These are phyloP conservation scores for Drosophila nr. fundita DNA, from an alignment of 2,888 invertebrate genomes.

Conservation along the genomic window DNA sequence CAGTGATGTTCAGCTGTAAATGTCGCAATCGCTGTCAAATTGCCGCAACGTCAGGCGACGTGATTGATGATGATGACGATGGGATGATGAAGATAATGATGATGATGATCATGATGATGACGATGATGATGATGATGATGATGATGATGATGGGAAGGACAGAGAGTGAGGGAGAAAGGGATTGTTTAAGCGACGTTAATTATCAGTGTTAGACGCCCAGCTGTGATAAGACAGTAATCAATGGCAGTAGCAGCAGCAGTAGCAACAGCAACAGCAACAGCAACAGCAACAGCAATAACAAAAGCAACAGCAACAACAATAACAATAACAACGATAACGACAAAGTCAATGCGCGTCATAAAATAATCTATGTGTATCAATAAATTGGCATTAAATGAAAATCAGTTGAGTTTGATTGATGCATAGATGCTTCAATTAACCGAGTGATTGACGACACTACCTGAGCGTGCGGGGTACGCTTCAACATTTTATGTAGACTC, in stretches of 20 bases:
- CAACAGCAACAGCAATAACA: constrained; percentile 16
- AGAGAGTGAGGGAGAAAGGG: neutral
- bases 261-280: constrained; percentile 11
- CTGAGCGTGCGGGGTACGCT: neutral
- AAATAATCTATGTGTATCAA: constrained; percentile 57
- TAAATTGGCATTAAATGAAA: constrained; percentile 54
- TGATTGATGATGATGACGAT: constrained; percentile 73
- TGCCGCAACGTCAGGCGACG: constrained; percentile 43
- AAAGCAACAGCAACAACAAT: constrained; percentile 8
- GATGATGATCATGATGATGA: neutral
- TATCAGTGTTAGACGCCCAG: constrained; percentile 46
- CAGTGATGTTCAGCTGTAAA: constrained; percentile 70
- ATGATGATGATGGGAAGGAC: neutral
- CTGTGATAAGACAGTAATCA: constrained; percentile 42
- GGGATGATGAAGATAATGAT: constrained; percentile 6
- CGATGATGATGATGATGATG: neutral
- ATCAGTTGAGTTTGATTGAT: constrained; percentile 70
- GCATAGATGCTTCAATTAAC: constrained; percentile 38
- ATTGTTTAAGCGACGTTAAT: constrained; percentile 41
- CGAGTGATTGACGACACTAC: constrained; percentile 52
- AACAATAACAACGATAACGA: constrained; percentile 23
- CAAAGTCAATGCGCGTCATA: constrained; percentile 46
- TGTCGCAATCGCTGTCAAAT: constrained; percentile 78
- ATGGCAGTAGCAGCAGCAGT: constrained; percentile 19
- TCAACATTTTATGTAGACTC: too few species aligned